Conservation (phyloP, 1,140 invertebrate genomes). For the Lamellibrachia luymesi region DNA sequence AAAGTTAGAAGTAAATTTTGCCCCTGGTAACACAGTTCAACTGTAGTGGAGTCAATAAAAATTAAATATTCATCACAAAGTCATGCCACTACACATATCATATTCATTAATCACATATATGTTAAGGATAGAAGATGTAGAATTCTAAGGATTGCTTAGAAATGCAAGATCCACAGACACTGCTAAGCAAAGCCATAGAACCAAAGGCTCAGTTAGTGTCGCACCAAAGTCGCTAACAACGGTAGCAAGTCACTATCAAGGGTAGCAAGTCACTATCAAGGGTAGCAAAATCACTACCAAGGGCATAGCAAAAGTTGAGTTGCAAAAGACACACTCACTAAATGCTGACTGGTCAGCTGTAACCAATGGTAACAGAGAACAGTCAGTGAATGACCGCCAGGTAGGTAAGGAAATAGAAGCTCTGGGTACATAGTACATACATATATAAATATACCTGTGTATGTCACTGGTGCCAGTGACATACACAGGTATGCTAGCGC, state of each 20-base stretch:
- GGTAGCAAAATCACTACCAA: background rate
- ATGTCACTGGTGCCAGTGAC: background rate
- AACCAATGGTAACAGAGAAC: conserved; percentile 6
- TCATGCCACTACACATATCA: background rate
- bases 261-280: background rate
- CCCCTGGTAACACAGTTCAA: background rate
- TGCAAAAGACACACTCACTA: conserved; percentile 19
- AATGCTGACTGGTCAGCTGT: conserved; percentile 15
- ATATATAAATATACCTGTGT: background rate
- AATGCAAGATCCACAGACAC: background rate
- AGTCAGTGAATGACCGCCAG: background rate
- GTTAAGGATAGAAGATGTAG: background rate
- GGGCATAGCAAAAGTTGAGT: background rate
- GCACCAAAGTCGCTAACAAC: background rate
- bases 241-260: background rate
- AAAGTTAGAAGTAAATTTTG: too few relatives aligned
- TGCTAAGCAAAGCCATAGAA: background rate
- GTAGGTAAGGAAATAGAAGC: conserved; percentile 17
- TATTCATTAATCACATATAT: background rate
- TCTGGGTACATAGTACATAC: background rate
- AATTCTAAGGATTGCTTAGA: background rate
- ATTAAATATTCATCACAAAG: background rate
- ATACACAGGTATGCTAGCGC: background rate
- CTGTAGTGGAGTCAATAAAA: background rate
- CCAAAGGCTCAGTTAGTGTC: background rate